Base-by-base conservation (phyloP, 2,797 vertebrate species). In the Notolepis coatsorum region DNA sequence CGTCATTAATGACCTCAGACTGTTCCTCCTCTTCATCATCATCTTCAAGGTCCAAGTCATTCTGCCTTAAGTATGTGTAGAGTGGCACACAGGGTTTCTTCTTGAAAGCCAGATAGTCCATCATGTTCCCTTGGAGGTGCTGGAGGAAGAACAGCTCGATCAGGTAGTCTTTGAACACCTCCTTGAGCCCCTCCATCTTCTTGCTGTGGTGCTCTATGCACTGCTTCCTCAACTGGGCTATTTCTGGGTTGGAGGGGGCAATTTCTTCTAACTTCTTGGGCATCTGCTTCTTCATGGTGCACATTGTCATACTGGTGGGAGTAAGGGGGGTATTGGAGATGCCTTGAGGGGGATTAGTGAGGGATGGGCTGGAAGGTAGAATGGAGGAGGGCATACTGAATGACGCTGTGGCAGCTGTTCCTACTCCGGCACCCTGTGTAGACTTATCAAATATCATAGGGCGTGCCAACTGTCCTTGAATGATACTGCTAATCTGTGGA, bases 81-180 rank as follows among this genome's bases (percentile, higher is more conserved):
- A 99, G 87, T 0, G 96, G 96, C 80, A 95, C 92, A 71, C 96
- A 98, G 0, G 95, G 97, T 60, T 99, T 99, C 91, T 97, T 98
- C 88, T 96, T 98, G 69, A 99, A 99, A 37, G 97, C 93, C 37
- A 98, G 49, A 46, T 98, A 99, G 80, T 99, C 98, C 98, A 99
- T 99, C 97, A 99, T 99, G 77, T 99, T 99, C 27, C 98, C 98
- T 80, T 99, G 97, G 15, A 98, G 94, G 75, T 99, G 97, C 64
- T 99, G 98, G 71, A 99, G 87, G 82, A 99, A 99, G 86, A 99
- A 99, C 24, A 99, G 90, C 75, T 99, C 98, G 0, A 98, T 93
- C 80, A 99, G 82, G 68, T 94, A 96, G 64, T 99, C 98, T 86
- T 94, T 96, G 82, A 97, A 99, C 65, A 95, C 91, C 60, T 98